Evolutionary conservation across 2,797 vertebrate species (phyloP), one percentile per base, ranked within the genome.

Genomic region (Schizopygopsis pylzovi): DNA sequence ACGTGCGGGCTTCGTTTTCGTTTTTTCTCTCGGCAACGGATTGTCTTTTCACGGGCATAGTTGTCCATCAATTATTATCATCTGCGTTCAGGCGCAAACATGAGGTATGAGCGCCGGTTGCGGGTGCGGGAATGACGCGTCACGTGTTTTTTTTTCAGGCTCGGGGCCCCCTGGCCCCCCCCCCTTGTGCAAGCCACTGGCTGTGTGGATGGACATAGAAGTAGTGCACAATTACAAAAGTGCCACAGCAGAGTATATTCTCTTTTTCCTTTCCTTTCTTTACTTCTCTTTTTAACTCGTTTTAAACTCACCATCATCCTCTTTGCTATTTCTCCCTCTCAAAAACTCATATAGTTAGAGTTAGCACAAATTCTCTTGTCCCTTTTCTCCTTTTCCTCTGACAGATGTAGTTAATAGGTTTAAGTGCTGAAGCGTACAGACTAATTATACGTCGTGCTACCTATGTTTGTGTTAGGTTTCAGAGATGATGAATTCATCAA

Each of bases 381-480:
- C 78, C 33, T 28, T 56, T 39, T 63, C 37, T 79, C 77, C 41
- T 80, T 54, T 76, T 59, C 47, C 70, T 83, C 39, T 88, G 87
- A 83, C 83, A 83, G 80, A 82, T 87, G 75, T 89, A 61, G 87
- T 84, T 93, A 93, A 93, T 92, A 91, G 91, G 92, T 94, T 92
- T 93, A 94, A 93, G 93, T 93, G 92, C 91, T 91, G 89, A 86
- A 92, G 91, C 91, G 82, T 89, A 85, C 89, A 45, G 86, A 41
- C 65, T 93, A 94, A 94, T 94, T 92, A 94, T 89, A 92, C 85
- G 87, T 87, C 90, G 83, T 84, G 88, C 86, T 90, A 91, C 80
- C 82, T 87, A 85, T 92, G 90, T 94, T 93, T 92, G 88, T 92
- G 90, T 88, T 82, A 88, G 82, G 83, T 91, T 93, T 89, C 85